These are phyloP conservation scores for Panzeria rudis DNA, from an alignment of 2,888 invertebrate genomes.

Conservation along the genomic window DNA sequence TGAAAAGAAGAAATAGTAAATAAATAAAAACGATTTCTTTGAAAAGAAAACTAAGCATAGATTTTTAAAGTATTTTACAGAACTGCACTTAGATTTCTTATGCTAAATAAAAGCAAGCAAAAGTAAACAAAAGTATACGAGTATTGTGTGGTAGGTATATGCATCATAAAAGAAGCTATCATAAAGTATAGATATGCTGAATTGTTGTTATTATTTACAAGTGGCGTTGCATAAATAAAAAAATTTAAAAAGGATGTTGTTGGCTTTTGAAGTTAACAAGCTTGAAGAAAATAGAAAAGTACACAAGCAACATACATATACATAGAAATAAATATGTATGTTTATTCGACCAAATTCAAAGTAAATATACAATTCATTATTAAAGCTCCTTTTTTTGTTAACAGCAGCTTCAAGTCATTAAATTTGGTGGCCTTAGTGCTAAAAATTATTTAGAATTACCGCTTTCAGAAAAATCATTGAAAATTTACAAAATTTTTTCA, in stretches of 20 bases:
- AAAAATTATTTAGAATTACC: conserved; percentile 39
- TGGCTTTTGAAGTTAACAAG: conserved; percentile 17
- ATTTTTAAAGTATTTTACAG: conserved; percentile 43
- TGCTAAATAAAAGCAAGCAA: conserved; percentile 27
- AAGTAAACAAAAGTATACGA: conserved; percentile 18
- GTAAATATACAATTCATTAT: not conserved
- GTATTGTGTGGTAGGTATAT: not conserved
- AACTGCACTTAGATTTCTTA: conserved; percentile 32
- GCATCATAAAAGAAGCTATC: not conserved
- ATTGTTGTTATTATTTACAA: conserved; percentile 12
- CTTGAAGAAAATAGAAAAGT: not conserved
- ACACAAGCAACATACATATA: not conserved
- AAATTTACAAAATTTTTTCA: conserved; percentile 16
- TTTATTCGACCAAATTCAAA: not conserved
- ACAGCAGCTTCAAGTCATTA: conserved; percentile 6
- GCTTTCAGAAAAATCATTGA: conserved; percentile 14
- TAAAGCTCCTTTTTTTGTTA: not conserved
- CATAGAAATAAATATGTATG: not conserved
- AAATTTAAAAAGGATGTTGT: conserved; percentile 15
- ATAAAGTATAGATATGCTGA: not conserved
- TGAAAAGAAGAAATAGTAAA: conserved; percentile 27
- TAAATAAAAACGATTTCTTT: conserved; percentile 39
- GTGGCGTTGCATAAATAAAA: conserved; percentile 41
- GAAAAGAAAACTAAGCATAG: conserved; percentile 27
- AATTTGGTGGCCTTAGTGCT: conserved; percentile 2